Conservation (phyloP, 2,888 invertebrate species). For the Mythimna loreyi region DNA sequence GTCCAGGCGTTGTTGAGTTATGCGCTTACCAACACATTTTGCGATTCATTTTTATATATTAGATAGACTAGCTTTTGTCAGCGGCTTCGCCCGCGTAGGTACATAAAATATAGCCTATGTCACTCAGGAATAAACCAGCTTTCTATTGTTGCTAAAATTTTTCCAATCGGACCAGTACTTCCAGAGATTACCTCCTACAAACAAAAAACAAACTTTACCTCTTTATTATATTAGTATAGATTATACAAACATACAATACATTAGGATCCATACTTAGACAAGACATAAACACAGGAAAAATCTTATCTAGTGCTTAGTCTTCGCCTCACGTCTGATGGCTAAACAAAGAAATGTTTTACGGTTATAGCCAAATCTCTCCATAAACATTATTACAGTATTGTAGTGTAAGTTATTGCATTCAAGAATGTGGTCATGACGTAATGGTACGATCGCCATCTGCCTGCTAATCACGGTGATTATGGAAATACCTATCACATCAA, state of each 20-base stretch:
- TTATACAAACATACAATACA: neutral
- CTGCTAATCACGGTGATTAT: neutral
- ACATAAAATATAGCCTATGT: no score
- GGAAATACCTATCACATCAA: neutral
- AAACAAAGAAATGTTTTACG: conserved; percentile 34
- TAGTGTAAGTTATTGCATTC: conserved; percentile 29
- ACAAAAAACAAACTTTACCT: no score
- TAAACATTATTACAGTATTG: conserved; percentile 40
- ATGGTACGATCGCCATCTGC: neutral
- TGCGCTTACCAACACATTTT: no score
- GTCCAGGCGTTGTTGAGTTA: no score
- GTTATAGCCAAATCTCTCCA: conserved; percentile 28
- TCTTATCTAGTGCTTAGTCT: conserved; percentile 13
- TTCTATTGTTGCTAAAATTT: no score
- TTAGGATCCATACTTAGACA: neutral
- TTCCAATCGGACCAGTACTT: no score
- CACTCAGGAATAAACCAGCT: no score
- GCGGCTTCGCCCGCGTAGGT: no score
- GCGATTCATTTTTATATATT: no score
- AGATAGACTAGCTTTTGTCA: no score
- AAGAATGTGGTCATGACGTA: conserved; percentile 11
- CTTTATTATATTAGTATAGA: no score
- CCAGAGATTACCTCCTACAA: no score
- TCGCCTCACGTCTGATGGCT: conserved; percentile 30
- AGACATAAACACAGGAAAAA: neutral